Base-by-base conservation (phyloP, 2,113 vertebrate species). In the Porphyrio hochstetteri region DNA sequence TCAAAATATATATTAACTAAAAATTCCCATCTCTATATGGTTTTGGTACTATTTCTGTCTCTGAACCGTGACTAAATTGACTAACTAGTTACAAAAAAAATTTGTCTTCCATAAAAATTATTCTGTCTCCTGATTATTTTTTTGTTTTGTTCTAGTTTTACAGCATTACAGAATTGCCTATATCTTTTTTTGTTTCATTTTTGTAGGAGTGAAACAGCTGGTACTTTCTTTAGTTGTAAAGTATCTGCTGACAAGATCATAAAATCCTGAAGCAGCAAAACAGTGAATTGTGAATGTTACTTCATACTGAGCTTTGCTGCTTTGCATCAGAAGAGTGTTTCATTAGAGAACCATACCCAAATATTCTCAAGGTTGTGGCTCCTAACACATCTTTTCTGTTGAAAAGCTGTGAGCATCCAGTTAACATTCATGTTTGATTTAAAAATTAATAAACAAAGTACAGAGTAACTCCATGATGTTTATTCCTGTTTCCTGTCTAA, bases 401-500 rank as follows among this genome's bases (percentile, higher is more conserved):
- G n/a, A 91, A 84, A 92, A 84, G 50, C 55, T 92, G 53, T 93
- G 42, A 70, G 90, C 61, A 70, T 21, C 0, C 5, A 40, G 35
- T 85, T 95, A 88, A 86, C 48, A 56, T 92, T 71, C 83, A 64
- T 61, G 60, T 80, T 92, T 81, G 63, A 86, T 86, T 86, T 76
- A 57, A 90, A 94, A 86, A 87, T 91, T 87, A 74, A 72, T 36
- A 79, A 63, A 68, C 7, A 52, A 74, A 92, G 29, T n/a, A 71
- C 40, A 61, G 71, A 67, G 64, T 42, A 92, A 40, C 59, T 48
- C 8, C 52, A 1, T 35, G 85, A 31, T 61, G 33, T 90, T 93
- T 83, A 76, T 92, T 91, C 84, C 82, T 60, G 19, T 86, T 96
- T 95, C 74, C 74, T 61, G 27, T 79, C 50, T 82, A 93, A 92